Evolutionary conservation across 1,140 invertebrate genomes (phyloP).

Genomic region (Macrobrachium nipponense): DNA sequence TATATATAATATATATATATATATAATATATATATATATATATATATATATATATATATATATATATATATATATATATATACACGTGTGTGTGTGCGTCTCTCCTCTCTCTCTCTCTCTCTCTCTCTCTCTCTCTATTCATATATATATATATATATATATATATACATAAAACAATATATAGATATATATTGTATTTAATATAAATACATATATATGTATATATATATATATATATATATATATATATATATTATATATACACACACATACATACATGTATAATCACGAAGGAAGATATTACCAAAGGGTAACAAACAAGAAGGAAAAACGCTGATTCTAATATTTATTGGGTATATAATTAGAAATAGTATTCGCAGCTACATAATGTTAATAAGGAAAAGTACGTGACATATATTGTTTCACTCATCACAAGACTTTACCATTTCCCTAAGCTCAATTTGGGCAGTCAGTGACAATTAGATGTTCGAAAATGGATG

Average conservation of each 20-base stretch:
- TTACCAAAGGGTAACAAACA: neutral
- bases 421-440: too few relatives aligned
- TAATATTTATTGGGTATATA: neutral
- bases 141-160: neutral
- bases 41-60: constrained; percentile 20
- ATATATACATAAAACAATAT: too few relatives aligned
- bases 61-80: constrained; percentile 22
- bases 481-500: too few relatives aligned
- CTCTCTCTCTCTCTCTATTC: too few relatives aligned
- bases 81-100: neutral
- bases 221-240: too few relatives aligned
- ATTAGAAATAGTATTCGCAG: too few relatives aligned
- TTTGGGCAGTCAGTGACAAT: too few relatives aligned
- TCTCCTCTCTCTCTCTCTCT: too few relatives aligned
- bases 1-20: constrained; percentile 1
- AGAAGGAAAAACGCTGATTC: neutral
- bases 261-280: constrained; percentile 1
- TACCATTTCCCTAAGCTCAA: too few relatives aligned
- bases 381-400: too few relatives aligned
- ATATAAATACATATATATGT: neutral
- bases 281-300: neutral
- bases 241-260: too few relatives aligned
- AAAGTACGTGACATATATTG: too few relatives aligned
- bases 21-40: constrained; percentile 7
- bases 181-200: neutral